Evolutionary conservation across 23 tunicate genomes (phyloP).

Genomic region (Halocynthia aurantium): DNA sequence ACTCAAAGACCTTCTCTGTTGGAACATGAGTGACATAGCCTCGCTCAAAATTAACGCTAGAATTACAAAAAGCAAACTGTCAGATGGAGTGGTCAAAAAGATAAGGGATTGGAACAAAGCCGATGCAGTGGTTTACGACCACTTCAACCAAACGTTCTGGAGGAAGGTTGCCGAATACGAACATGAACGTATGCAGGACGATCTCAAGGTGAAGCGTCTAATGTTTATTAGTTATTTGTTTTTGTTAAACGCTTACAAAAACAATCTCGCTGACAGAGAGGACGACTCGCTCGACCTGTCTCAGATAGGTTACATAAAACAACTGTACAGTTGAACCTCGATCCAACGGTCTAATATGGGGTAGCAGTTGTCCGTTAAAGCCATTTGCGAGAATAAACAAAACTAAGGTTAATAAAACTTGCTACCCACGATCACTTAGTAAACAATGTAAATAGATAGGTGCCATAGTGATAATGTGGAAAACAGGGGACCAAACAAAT

Average conservation of each 20-base stretch:
- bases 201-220: constrained; percentile 19
- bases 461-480: no score
- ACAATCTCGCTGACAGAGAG: constrained; percentile 11
- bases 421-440: no score
- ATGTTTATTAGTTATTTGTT: no score
- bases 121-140: constrained; percentile 39
- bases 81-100: constrained; percentile 8
- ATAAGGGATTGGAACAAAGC: constrained; percentile 60
- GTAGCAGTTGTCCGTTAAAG: no score
- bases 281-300: constrained; percentile 48
- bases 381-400: no score
- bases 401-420: no score
- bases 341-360: no score
- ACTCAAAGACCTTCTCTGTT: constrained; percentile 50
- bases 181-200: constrained; percentile 32
- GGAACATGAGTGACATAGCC: constrained; percentile 34
- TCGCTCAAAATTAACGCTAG: constrained; percentile 44
- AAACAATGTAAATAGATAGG: no score
- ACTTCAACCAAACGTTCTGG: constrained; percentile 74
- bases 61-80: neutral
- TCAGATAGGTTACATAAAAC: no score
- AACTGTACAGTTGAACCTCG: no score
- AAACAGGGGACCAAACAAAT: no score
- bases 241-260: constrained; percentile 34
- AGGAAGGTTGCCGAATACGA: constrained; percentile 52